Percentiles rank a stretch among this genome's conserved stretches.
These are phyloP conservation scores for Vombatus ursinus DNA, from an alignment of 2,113 vertebrate species.

Conservation along the genomic window DNA sequence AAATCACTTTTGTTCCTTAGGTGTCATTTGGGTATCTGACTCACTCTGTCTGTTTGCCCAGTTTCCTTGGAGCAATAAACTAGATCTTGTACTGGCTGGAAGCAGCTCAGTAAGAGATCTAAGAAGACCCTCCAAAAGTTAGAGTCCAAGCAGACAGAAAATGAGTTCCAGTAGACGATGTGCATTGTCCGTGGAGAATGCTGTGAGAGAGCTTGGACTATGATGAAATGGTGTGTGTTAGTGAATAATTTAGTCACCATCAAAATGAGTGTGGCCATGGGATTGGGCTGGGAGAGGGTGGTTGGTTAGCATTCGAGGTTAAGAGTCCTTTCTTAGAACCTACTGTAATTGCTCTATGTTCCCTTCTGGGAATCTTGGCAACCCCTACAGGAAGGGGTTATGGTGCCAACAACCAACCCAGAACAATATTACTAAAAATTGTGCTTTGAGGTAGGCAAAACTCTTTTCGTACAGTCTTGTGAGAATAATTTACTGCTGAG, in stretches of 20 bases:
- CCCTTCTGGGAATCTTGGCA: neutral
- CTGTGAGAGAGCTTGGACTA: neutral
- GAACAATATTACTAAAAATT: neutral
- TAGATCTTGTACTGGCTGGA: neutral
- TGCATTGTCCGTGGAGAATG: neutral
- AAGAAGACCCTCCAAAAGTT: neutral
- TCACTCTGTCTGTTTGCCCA: neutral
- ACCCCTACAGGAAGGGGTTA: neutral
- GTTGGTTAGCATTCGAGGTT: neutral
- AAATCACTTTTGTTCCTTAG: neutral
- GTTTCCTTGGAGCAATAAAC: neutral
- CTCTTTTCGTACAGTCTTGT: neutral
- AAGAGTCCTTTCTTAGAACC: neutral
- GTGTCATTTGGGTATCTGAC: neutral
- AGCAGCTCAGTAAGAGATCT: neutral
- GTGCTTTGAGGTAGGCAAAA: neutral
- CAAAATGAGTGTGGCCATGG: too few species aligned
- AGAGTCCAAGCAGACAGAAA: neutral
- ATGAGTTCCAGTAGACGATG: neutral
- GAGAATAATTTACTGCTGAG: neutral
- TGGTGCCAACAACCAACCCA: neutral
- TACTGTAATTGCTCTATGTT: fast-evolving
- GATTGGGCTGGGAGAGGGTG: neutral
- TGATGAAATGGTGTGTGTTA: neutral
- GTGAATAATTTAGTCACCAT: neutral